phyloP scores from a whole-genome alignment of 2,888 invertebrate species.

The Peribatodes rhomboidaria region DNA sequence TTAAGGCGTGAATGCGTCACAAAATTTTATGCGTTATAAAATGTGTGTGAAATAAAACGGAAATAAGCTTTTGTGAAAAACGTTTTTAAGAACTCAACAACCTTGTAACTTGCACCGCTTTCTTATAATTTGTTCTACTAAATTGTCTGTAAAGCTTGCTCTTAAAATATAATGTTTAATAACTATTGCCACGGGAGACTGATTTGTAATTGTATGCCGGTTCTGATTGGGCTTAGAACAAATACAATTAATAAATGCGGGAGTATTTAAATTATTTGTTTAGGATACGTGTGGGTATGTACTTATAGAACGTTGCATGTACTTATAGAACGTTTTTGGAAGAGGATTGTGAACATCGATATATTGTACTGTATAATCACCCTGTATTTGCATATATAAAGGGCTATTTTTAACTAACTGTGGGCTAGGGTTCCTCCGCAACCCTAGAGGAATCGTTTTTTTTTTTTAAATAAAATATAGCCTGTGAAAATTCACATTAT shows the following conservation, averaged over 20 bases:
- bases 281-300: not conserved
- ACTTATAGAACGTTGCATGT: too few relatives aligned
- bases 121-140: conserved; percentile 83
- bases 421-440: too few relatives aligned
- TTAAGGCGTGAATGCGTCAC: too few relatives aligned
- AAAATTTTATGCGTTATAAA: too few relatives aligned
- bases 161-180: conserved; percentile 82
- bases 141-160: conserved; percentile 78
- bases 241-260: conserved; percentile 64
- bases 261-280: conserved; percentile 32
- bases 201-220: conserved; percentile 72
- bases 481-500: too few relatives aligned
- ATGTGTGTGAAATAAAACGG: too few relatives aligned
- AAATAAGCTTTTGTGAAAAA: not conserved
- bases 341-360: too few relatives aligned
- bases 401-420: too few relatives aligned
- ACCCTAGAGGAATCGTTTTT: too few relatives aligned
- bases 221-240: conserved; percentile 69
- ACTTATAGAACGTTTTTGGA: conserved; percentile 1
- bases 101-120: conserved; percentile 49
- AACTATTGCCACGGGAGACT: conserved; percentile 77
- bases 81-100: not conserved
- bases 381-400: too few relatives aligned
- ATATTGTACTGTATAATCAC: too few relatives aligned
- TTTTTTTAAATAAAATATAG: too few relatives aligned